Percentiles rank a stretch among this genome's conserved stretches.
phyloP scores from a whole-genome alignment of 1,140 invertebrate genomes.

The Aphelenchoides besseyi region DNA sequence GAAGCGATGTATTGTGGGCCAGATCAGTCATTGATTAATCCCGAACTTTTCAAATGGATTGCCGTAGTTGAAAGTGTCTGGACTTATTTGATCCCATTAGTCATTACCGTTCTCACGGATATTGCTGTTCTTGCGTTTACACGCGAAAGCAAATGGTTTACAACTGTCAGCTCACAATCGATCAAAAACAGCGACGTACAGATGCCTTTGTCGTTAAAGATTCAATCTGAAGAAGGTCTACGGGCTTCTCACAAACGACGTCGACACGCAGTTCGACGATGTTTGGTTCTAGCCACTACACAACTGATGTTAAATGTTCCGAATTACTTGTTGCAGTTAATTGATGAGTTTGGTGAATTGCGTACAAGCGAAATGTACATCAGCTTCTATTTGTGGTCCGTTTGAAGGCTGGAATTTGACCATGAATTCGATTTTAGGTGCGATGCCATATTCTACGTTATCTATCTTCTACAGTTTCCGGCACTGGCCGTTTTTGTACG shows the following conservation, averaged over 20 bases:
- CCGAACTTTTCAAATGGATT: constrained; percentile 40
- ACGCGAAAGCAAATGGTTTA: constrained; percentile 36
- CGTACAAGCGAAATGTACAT: constrained; percentile 31
- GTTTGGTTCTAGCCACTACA: constrained; percentile 31
- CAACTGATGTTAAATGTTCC: constrained; percentile 35
- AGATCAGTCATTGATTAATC: constrained; percentile 27
- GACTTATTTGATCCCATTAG: constrained; percentile 37
- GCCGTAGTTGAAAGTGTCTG: constrained; percentile 34
- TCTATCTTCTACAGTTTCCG: constrained; percentile 35
- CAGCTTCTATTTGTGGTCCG: constrained; percentile 24
- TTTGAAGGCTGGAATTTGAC: background rate
- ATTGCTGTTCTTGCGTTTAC: constrained; percentile 34
- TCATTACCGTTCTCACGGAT: constrained; percentile 37
- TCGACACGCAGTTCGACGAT: constrained; percentile 26
- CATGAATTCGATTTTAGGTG: constrained; percentile 18
- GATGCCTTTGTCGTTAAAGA: constrained; percentile 33
- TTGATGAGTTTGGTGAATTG: constrained; percentile 35
- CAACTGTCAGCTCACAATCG: constrained; percentile 26
- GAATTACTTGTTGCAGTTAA: constrained; percentile 33
- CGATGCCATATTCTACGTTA: constrained; percentile 37
- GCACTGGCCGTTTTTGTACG: constrained; percentile 35
- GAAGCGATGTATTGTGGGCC: constrained; percentile 26
- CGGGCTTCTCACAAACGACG: constrained; percentile 24
- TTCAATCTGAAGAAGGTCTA: constrained; percentile 35
- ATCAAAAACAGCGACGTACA: constrained; percentile 10